Evolutionary conservation across 2,113 vertebrate species (phyloP), one percentile per base, ranked within the genome.

Genomic region (Anthoscopus minutus): DNA sequence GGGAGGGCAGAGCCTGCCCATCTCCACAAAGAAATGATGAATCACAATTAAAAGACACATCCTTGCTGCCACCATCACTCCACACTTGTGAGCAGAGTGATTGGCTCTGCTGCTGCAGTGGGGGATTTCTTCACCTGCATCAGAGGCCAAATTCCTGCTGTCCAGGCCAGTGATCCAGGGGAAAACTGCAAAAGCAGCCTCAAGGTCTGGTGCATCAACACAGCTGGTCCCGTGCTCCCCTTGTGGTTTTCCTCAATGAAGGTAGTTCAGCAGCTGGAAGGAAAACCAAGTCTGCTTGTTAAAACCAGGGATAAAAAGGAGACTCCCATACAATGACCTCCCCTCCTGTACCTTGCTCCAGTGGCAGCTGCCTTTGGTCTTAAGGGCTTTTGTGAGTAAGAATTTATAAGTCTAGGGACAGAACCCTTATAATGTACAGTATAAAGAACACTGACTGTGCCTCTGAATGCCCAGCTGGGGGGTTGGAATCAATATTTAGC

Each of bases 171-270:
- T 6, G 27, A 50, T 37, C 33, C 57, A 9, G n/a, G 47, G 47
- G 14, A 62, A 40, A 17, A 2, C 42, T 18, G n/a, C 38, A 27
- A 37, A 64, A 71, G 66, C 70, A 40, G 13, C 35, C 37, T 81
- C 37, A 3, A 8, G 45, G 33, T 40, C 58, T 56, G 31, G 13
- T 53, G 62, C 58, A 9, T 64, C 53, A 9, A 3, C 47, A 48
- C 61, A 71, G 44, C 42, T 5, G 1, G 17, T 40, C 27, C 15
- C 0, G 0, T 2, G 0, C 14, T 67, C 37, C 38, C 44, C 25
- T 28, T 81, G 37, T 24, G 60, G 13, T 77, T 83, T 86, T 81
- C 11, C 81, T 81, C 2, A 2, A 50, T 15, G 42, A 54, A 89
- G 79, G 64, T 4, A 5, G 1, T 67, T 61, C 50, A 62, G 72